Evolutionary conservation across 2,797 vertebrate species (phyloP).

Genomic region (Lepus townsendii): DNA sequence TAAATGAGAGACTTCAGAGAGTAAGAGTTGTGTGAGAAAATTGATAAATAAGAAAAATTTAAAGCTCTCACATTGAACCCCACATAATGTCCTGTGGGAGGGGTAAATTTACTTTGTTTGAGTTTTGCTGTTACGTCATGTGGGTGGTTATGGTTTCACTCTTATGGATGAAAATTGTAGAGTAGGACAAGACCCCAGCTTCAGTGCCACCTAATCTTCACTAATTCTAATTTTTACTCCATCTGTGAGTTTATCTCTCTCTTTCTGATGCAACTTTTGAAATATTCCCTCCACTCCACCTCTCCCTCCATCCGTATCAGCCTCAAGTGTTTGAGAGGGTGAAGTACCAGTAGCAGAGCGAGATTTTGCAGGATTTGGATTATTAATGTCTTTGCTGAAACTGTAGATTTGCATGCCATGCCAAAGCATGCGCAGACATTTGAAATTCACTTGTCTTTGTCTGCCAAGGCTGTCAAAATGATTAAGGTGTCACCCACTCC

Average conservation of each 20-base stretch:
- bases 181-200: neutral
- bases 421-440: neutral
- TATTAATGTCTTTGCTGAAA: neutral
- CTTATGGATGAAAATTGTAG: neutral
- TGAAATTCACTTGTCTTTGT: neutral
- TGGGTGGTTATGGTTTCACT: neutral
- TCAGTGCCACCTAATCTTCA: neutral
- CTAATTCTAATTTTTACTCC: neutral
- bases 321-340: neutral
- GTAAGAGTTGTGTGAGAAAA: neutral
- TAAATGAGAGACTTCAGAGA: neutral
- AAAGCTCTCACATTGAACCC: neutral
- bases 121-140: neutral
- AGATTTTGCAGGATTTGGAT: neutral
- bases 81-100: neutral
- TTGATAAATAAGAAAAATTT: neutral
- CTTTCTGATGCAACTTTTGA: neutral
- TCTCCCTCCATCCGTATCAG: neutral
- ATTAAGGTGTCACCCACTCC: rapidly evolving
- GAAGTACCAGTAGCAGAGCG: neutral
- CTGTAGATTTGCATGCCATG: neutral
- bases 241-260: neutral
- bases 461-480: neutral
- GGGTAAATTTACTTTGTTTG: neutral
- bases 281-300: neutral